Conservation (phyloP, 2,888 invertebrate genomes). For the Chirona hameri region DNA sequence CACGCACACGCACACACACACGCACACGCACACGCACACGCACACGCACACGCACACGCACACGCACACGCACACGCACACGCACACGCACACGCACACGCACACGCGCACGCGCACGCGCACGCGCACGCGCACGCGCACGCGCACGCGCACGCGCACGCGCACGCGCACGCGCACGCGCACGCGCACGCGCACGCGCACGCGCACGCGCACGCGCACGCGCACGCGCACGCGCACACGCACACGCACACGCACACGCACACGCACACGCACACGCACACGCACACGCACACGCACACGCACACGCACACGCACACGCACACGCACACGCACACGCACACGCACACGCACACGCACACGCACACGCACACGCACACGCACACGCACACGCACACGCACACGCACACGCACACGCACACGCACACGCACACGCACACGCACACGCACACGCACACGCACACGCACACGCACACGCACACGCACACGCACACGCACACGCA, state of each 20-base stretch:
- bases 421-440: too few relatives aligned
- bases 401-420: too few relatives aligned
- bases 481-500: too few relatives aligned
- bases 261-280: background rate
- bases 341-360: too few relatives aligned
- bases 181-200: background rate
- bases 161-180: background rate
- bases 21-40: too few relatives aligned
- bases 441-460: too few relatives aligned
- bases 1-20: too few relatives aligned
- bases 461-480: too few relatives aligned
- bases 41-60: background rate
- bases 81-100: background rate
- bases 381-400: too few relatives aligned
- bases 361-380: too few relatives aligned
- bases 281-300: background rate
- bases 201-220: background rate
- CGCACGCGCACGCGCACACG: background rate
- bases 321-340: background rate
- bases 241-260: background rate
- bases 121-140: background rate
- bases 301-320: background rate
- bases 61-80: background rate
- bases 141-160: background rate
- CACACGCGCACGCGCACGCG: background rate